Conservation (phyloP, 1,140 invertebrate genomes). For the Rhizoglyphus robini region DNA sequence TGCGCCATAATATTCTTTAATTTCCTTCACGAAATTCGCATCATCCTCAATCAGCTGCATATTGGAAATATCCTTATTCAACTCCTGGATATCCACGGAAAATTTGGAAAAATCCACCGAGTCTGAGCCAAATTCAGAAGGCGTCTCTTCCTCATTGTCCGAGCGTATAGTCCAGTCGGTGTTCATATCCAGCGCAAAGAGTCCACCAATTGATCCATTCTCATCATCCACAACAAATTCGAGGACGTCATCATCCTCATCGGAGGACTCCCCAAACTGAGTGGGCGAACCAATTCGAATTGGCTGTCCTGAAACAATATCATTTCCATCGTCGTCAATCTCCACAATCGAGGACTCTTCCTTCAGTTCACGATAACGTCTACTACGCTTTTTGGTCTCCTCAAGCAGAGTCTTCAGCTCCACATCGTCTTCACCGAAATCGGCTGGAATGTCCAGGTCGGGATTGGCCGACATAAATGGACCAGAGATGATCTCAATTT, state of each 20-base stretch:
- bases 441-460: background rate
- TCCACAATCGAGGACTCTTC: background rate
- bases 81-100: slow-evolving; percentile 28
- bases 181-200: background rate
- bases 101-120: background rate
- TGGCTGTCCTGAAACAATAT: background rate
- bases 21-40: background rate
- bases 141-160: background rate
- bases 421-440: too few species aligned
- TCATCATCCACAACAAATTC: too few species aligned
- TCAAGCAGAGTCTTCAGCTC: too few species aligned
- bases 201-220: too few species aligned
- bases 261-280: background rate
- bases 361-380: background rate
- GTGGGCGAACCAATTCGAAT: slow-evolving; percentile 8
- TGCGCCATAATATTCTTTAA: background rate
- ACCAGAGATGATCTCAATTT: slow-evolving; percentile 26
- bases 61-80: slow-evolving; percentile 32
- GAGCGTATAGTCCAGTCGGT: background rate
- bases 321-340: background rate
- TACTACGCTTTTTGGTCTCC: too few species aligned
- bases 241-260: background rate
- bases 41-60: background rate
- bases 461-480: background rate
- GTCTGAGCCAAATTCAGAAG: background rate